These are phyloP conservation scores for Picathartes gymnocephalus DNA, from an alignment of 2,113 vertebrate genomes.

Conservation along the genomic window DNA sequence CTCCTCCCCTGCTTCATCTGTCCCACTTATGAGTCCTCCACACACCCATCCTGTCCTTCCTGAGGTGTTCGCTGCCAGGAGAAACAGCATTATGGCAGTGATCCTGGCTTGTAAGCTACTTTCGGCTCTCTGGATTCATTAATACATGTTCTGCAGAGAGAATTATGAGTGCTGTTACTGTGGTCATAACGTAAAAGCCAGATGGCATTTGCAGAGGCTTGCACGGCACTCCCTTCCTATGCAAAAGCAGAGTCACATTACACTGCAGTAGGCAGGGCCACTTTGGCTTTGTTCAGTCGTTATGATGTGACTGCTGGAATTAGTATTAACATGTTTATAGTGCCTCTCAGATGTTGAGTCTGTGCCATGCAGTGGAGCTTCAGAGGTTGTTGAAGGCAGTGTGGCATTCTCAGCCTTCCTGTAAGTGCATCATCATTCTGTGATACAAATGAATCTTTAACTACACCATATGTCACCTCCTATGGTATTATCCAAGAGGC, in stretches of 20 bases:
- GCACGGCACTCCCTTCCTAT: not conserved
- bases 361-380: not conserved
- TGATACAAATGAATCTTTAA: not conserved
- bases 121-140: not conserved
- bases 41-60: constrained; percentile 24
- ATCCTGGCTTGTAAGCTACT: not conserved
- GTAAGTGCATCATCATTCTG: not conserved
- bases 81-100: not conserved
- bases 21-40: not conserved
- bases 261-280: not conserved
- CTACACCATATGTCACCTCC: not conserved
- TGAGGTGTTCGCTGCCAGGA: not conserved
- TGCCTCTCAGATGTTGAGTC: not conserved
- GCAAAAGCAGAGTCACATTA: not conserved
- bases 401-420: not conserved
- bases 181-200: constrained; percentile 1
- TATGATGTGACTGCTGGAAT: not conserved
- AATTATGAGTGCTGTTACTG: not conserved
- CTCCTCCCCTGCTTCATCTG: not conserved
- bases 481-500: not conserved
- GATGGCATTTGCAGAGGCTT: constrained; percentile 26
- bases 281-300: not conserved
- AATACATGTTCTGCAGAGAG: not conserved
- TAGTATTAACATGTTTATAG: not conserved
- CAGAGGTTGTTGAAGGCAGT: not conserved